Evolutionary conservation across 2,113 vertebrate species (phyloP).

Genomic region (Tachycineta bicolor): DNA sequence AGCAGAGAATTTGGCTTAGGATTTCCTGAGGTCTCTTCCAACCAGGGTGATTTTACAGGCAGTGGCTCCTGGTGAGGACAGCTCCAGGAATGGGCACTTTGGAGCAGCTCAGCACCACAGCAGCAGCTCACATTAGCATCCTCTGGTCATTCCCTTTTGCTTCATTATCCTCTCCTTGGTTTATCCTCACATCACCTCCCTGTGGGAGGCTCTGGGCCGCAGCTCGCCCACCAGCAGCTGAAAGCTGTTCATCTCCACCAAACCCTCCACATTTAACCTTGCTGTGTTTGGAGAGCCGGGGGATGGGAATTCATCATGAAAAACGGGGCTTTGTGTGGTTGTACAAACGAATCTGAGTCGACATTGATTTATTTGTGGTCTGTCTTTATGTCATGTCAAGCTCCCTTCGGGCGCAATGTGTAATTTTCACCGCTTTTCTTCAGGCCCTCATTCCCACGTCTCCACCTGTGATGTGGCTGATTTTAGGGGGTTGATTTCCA

Average conservation of each 20-base stretch:
- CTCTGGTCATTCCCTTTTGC: background rate
- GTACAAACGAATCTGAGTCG: background rate
- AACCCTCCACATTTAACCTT: background rate
- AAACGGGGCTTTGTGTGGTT: background rate
- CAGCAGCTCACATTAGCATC: background rate
- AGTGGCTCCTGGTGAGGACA: background rate
- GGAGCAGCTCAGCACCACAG: background rate
- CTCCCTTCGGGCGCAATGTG: background rate
- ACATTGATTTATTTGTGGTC: accelerated
- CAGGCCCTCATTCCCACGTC: background rate
- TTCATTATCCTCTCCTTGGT: background rate
- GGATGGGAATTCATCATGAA: accelerated
- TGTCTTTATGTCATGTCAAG: background rate
- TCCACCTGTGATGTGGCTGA: background rate
- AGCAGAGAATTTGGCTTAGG: background rate
- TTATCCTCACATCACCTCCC: background rate
- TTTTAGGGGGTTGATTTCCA: background rate
- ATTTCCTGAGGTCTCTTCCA: background rate
- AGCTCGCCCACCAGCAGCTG: background rate
- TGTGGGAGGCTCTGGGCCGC: background rate
- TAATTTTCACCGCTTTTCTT: background rate
- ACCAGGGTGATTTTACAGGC: background rate
- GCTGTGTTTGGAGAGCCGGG: background rate
- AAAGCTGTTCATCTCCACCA: background rate
- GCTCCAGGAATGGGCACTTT: background rate